Conservation (phyloP, 2,888 invertebrate genomes). For the Phymatocera aterrima region DNA sequence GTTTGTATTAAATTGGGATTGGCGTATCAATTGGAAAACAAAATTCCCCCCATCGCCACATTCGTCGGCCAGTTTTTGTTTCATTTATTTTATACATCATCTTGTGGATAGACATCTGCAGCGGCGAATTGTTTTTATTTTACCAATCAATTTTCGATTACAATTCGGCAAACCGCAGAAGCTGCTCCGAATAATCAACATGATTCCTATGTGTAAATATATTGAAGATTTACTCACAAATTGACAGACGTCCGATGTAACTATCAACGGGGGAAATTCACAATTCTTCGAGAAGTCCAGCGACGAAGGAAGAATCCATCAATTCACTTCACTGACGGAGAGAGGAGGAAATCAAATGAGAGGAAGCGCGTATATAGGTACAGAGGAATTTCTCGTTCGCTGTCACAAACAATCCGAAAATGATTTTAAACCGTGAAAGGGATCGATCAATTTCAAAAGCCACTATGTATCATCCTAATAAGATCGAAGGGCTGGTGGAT, state of each 20-base stretch:
- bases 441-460: neutral
- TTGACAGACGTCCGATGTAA: neutral
- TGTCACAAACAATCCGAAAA: neutral
- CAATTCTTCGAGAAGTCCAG: neutral
- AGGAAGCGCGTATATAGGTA: neutral
- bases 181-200: neutral
- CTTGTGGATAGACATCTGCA: too few species aligned
- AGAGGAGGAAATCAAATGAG: neutral
- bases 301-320: slow-evolving; percentile 36
- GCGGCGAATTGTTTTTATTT: neutral
- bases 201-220: neutral
- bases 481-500: neutral
- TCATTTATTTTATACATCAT: too few species aligned
- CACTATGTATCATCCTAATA: neutral
- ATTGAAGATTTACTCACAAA: slow-evolving; percentile 1
- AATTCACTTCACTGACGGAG: neutral
- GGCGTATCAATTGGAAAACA: too few species aligned
- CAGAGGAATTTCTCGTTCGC: neutral
- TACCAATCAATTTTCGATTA: neutral
- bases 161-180: too few species aligned
- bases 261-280: slow-evolving; percentile 1
- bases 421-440: neutral
- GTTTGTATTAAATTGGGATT: too few species aligned
- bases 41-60: too few species aligned
- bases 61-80: too few species aligned